These are phyloP conservation scores for Isichthys henryi DNA, from an alignment of 2,113 vertebrate species.

Conservation along the genomic window DNA sequence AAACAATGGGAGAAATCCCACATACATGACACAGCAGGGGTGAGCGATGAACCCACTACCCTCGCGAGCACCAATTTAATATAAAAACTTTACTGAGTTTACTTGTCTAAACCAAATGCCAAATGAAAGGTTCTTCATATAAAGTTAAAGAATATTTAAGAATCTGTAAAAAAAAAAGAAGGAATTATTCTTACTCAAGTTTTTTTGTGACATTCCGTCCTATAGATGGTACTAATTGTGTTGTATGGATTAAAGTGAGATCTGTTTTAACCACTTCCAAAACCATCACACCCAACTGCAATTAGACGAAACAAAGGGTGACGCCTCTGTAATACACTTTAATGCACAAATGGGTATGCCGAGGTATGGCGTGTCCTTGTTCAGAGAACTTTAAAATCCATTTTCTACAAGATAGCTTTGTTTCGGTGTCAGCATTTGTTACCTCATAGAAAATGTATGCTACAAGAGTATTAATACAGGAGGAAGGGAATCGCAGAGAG, in stretches of 20 bases:
- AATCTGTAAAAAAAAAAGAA: not conserved
- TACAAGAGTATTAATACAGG: not conserved
- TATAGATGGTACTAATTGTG: not conserved
- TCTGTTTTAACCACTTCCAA: not conserved
- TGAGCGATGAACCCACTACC: not conserved
- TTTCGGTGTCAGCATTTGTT: not conserved
- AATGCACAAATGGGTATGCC: not conserved
- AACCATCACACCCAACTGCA: not conserved
- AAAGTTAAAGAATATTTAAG: not conserved
- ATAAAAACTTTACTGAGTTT: not conserved
- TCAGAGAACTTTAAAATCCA: not conserved
- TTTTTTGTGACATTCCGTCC: not conserved
- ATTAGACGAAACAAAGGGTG: not conserved
- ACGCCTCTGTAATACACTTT: not conserved
- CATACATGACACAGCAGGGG: not conserved
- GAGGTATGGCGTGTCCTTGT: not conserved
- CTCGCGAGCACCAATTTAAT: not conserved
- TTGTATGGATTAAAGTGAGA: not conserved
- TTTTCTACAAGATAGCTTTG: not conserved
- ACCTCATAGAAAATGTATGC: not conserved
- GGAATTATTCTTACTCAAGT: not conserved
- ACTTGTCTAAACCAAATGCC: not conserved
- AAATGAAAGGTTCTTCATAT: not conserved
- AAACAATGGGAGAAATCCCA: too few relatives aligned
- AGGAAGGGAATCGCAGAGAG: not conserved